A percentile compares a stretch with the other conserved stretches of the same genome.
Conservation (phyloP, 1,140 invertebrate genomes). For the Schlechtendalia chinensis region DNA sequence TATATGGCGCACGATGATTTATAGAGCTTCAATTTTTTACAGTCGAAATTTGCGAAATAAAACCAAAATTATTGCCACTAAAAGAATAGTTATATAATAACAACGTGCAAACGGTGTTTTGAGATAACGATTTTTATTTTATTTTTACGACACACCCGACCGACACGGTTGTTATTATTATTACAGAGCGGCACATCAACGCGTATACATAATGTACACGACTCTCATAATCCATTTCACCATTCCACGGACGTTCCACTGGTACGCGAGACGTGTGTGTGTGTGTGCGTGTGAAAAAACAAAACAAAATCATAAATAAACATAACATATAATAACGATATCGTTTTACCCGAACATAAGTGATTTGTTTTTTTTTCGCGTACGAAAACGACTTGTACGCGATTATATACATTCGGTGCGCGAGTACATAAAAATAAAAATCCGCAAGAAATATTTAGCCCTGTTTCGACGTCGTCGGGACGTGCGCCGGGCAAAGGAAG, state of each 20-base stretch:
- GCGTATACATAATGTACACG: neutral
- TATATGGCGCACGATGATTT: constrained; percentile 5
- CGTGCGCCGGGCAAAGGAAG: neutral
- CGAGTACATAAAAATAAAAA: neutral
- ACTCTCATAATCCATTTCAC: neutral
- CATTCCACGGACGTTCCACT: too few species aligned
- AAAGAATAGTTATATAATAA: constrained; percentile 11
- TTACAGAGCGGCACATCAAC: neutral
- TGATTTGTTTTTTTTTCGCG: neutral
- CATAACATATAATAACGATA: constrained; percentile 10
- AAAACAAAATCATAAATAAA: neutral
- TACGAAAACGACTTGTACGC: neutral
- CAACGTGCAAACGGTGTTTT: neutral
- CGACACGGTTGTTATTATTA: neutral
- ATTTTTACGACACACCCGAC: neutral
- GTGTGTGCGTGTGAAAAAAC: neutral
- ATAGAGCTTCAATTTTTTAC: neutral
- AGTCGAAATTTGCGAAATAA: neutral
- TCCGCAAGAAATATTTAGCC: neutral
- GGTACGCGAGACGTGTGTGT: neutral
- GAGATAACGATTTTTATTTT: neutral
- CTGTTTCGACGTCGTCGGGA: neutral
- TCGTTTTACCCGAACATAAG: neutral
- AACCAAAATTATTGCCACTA: constrained; percentile 9
- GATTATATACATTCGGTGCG: neutral